Evolutionary conservation across 2,113 vertebrate species (phyloP), one percentile per base, ranked within the genome.

Genomic region (Megaceryle torquata): DNA sequence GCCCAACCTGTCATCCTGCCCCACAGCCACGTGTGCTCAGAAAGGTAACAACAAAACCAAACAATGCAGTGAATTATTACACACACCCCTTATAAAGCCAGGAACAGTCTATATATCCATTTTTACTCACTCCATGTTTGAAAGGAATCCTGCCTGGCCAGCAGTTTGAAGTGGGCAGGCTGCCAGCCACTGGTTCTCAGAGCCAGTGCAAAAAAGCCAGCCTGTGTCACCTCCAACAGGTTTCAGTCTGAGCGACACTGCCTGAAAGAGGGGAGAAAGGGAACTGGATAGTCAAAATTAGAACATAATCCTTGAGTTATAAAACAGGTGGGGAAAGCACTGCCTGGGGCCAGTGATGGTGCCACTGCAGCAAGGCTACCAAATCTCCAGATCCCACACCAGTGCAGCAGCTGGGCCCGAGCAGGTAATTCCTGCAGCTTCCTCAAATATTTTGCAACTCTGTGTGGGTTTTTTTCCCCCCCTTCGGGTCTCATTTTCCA

Each of bases 21-120:
- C n/a, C 22, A 15, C 1, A 1, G 53, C 69, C 0, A 0, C 1
- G 0, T 8, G 2, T 26, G 15, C 46, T 61, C 4, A 9, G 46
- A 80, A 76, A 61, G 26, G 24, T 50, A 84, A 57, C 18, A 50
- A 39, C 41, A 77, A 54, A 72, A 80, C 28, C 11, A 16, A 60
- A 29, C 11, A 54, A 26, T 1, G 2, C 10, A 25, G 37, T 22
- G 26, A 56, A 20, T 29, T 16, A 24, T n/a, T 67, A 46, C 46
- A 46, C 46, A 46, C 46, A 46, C 15, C 5, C 35, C 10, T 56
- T 41, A 20, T 9, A 61, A 77, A 28, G 28, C 64, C 11, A 41
- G 25, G 9, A 83, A 51, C 29, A 72, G 28, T 48, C 31, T 26
- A 13, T 33, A 26, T 61, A 37, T 48, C 29, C 8, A 9, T 33